Evolutionary conservation across 2,113 vertebrate genomes (phyloP), one percentile per base, ranked within the genome.

Genomic region (Centropus unirufus): DNA sequence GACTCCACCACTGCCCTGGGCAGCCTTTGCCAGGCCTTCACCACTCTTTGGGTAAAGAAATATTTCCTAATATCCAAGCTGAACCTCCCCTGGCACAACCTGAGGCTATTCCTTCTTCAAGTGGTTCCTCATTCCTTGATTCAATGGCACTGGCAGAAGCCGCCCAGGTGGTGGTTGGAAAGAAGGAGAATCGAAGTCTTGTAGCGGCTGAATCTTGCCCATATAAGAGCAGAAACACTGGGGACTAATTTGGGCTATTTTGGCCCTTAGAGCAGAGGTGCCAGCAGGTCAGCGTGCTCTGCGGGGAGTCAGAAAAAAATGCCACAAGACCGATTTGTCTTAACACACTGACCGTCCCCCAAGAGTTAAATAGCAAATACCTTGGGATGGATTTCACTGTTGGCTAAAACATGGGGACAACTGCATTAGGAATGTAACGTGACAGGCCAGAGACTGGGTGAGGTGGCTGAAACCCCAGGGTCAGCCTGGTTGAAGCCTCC

Each of bases 361-460:
- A 11, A 10, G 30, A 39, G 36, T 3, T 30, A 49, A 58, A 9
- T 40, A 55, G 78, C 40, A 79, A 94, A 85, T 54, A 49, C 58
- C 82, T 47, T 62, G 2, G 34, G 86, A 76, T 76, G 75, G 69
- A 64, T 85, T 67, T 87, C 82, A 73, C 67, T 66, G 66, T 6
- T 77, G 85, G 78, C 88, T 85, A 34, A 79, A 90, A 61, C 92
- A 63, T 0, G 0, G 87, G 30, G 90, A 75, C 93, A 95, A 89
- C 87, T 89, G 90, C 54, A 47, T 14, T 5, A 55, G 51, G 75
- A 95, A 94, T 54, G 58, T 18, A 64, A 87, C 4, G 1, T 0
- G 46, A 54, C 67, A 80, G 30, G 63, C 62, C 4, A 3, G 49
- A 0, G 1, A 76, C 67, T 13, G 36, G 58, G 87, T 17, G 12